Percentiles rank a stretch among this genome's conserved stretches.
phyloP scores from a whole-genome alignment of 2,888 invertebrate species.

The Caenorhabditis sp. region DNA sequence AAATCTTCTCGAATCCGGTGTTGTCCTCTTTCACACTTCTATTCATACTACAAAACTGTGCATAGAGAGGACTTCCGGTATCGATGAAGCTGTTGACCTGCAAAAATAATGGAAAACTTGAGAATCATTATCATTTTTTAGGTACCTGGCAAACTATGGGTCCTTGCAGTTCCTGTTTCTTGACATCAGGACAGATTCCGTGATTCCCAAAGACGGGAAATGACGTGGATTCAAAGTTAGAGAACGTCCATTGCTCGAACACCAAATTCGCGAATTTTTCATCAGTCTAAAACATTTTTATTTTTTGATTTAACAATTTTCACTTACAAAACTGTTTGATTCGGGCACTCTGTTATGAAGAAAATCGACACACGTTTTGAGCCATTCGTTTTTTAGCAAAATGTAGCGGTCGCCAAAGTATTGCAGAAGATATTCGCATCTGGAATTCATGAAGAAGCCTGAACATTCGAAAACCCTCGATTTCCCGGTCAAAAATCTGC shows the following conservation, averaged over 20 bases:
- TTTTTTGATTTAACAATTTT: not conserved
- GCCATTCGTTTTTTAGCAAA: slow-evolving; percentile 49
- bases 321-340: slow-evolving; percentile 19
- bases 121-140: too few relatives aligned
- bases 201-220: slow-evolving; percentile 44
- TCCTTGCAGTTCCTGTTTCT: slow-evolving; percentile 5
- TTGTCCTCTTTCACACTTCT: slow-evolving; percentile 25
- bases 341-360: not conserved
- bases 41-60: slow-evolving; percentile 28
- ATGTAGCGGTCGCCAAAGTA: slow-evolving; percentile 42
- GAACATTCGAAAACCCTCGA: not conserved
- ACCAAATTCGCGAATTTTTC: slow-evolving; percentile 38
- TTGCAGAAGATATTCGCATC: slow-evolving; percentile 24
- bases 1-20: slow-evolving; percentile 45
- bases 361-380: slow-evolving; percentile 28
- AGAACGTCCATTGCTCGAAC: slow-evolving; percentile 52
- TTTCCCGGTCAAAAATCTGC: slow-evolving; percentile 1
- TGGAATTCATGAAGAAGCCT: slow-evolving; percentile 8
- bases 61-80: slow-evolving; percentile 34
- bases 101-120: not conserved
- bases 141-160: slow-evolving; percentile 50
- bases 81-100: slow-evolving; percentile 45
- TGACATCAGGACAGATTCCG: slow-evolving; percentile 9
- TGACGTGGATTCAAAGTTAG: slow-evolving; percentile 17
- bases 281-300: slow-evolving; percentile 22